A percentile compares a stretch with the other conserved stretches of the same genome.
These are phyloP conservation scores for Phenganax marumi DNA, from an alignment of 92 coral and sea anemone species.

Conservation along the genomic window DNA sequence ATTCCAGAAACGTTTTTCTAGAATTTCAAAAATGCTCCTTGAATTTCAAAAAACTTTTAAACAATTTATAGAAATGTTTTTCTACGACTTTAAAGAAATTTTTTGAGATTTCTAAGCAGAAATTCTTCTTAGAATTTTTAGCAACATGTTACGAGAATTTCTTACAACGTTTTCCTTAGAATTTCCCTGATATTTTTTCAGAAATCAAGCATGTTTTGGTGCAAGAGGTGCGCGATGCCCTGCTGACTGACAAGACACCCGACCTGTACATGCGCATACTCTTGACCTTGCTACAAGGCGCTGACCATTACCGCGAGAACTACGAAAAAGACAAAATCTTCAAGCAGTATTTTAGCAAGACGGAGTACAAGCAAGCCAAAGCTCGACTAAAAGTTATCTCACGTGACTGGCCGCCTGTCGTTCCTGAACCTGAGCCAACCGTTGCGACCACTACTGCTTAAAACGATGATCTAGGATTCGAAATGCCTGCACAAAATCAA, in stretches of 20 bases:
- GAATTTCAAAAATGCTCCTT: not conserved
- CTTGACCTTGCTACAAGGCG: slow-evolving; percentile 34
- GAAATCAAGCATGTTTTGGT: slow-evolving; percentile 38
- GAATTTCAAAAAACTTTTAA: no score
- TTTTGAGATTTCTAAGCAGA: not conserved
- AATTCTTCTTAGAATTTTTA: not conserved
- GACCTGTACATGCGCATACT: slow-evolving; percentile 23
- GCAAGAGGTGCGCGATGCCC: slow-evolving; percentile 26
- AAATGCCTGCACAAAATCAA: not conserved
- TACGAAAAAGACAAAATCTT: slow-evolving; percentile 44
- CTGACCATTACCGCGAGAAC: slow-evolving; percentile 46
- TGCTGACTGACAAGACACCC: slow-evolving; percentile 28
- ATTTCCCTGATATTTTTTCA: not conserved
- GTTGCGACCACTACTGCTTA: slow-evolving; percentile 1
- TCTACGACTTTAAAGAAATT: no score
- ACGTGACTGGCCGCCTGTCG: slow-evolving; percentile 44
- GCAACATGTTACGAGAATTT: not conserved
- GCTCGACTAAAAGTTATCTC: slow-evolving; percentile 37
- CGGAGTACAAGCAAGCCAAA: slow-evolving; percentile 41
- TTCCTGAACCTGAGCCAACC: not conserved
- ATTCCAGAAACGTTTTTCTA: not conserved
- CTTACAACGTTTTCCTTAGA: not conserved
- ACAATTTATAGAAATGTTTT: no score
- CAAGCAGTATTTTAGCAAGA: slow-evolving; percentile 45
- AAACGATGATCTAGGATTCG: not conserved